Conservation (phyloP, 2,888 invertebrate genomes). For the Lycaena phlaeas region DNA sequence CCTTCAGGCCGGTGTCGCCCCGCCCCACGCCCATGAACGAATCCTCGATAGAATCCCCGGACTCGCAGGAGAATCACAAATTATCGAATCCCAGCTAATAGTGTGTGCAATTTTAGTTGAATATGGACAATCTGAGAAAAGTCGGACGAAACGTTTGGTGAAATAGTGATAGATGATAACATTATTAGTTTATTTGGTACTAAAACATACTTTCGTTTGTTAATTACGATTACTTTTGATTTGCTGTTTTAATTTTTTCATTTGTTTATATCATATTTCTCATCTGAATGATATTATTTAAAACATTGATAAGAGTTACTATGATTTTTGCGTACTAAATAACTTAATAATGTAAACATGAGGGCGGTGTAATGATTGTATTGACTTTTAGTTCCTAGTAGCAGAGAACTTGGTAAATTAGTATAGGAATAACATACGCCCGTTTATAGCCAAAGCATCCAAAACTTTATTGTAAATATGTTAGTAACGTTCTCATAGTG, state of each 20-base stretch:
- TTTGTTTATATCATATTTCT: no score
- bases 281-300: no score
- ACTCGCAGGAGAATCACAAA: constrained; percentile 41
- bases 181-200: constrained; percentile 5
- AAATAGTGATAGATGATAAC: not conserved
- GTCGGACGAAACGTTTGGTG: not conserved
- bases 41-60: constrained; percentile 31
- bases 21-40: constrained; percentile 46
- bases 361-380: constrained; percentile 3
- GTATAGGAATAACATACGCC: constrained; percentile 31
- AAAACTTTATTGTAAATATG: constrained; percentile 65
- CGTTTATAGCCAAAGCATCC: constrained; percentile 67
- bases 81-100: constrained; percentile 61
- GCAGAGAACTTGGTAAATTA: constrained; percentile 30
- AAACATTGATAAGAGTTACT: no score
- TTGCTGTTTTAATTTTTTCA: no score
- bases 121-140: not conserved
- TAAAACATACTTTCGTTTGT: no score
- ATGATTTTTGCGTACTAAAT: no score
- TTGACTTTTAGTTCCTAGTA: constrained; percentile 37
- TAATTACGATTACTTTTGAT: no score
- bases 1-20: constrained; percentile 64
- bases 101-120: constrained; percentile 5
- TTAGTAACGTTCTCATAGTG: constrained; percentile 21
- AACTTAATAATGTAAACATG: constrained; percentile 1